phyloP scores from a whole-genome alignment of 2,888 invertebrate species.

The Tetragonula carbonaria region DNA sequence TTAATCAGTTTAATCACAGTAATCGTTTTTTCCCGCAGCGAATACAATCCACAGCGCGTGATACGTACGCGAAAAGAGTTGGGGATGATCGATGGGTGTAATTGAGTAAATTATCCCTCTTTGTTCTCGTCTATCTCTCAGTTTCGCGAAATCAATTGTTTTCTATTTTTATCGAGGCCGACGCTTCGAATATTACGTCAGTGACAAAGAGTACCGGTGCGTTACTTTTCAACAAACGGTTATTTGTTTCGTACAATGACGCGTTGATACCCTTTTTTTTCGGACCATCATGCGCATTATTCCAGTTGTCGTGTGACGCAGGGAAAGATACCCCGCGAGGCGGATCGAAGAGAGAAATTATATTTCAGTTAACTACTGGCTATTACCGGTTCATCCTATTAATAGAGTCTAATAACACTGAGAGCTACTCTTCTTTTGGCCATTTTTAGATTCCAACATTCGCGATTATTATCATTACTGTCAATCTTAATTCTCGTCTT shows the following conservation, averaged over 20 bases:
- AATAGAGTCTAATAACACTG: background rate
- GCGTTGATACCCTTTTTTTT: background rate
- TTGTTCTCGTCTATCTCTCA: background rate
- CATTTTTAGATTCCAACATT: background rate
- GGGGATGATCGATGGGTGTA: background rate
- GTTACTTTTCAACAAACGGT: background rate
- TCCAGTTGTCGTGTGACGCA: background rate
- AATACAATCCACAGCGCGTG: background rate
- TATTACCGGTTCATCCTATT: background rate
- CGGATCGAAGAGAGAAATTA: conserved; percentile 35
- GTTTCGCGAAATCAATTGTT: background rate
- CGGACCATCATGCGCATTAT: too few species aligned
- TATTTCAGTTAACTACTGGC: background rate
- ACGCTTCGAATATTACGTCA: background rate
- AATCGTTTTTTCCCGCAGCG: background rate
- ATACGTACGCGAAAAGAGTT: background rate
- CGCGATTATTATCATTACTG: background rate
- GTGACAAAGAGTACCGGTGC: background rate
- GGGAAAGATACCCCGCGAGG: background rate
- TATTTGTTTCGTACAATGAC: background rate
- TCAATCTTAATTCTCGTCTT: background rate
- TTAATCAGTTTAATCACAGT: too few species aligned
- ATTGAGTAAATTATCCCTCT: background rate
- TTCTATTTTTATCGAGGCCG: conserved; percentile 1
- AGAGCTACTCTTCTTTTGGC: background rate